Conservation (phyloP, 2,797 vertebrate genomes). For the Falco rusticolus region DNA sequence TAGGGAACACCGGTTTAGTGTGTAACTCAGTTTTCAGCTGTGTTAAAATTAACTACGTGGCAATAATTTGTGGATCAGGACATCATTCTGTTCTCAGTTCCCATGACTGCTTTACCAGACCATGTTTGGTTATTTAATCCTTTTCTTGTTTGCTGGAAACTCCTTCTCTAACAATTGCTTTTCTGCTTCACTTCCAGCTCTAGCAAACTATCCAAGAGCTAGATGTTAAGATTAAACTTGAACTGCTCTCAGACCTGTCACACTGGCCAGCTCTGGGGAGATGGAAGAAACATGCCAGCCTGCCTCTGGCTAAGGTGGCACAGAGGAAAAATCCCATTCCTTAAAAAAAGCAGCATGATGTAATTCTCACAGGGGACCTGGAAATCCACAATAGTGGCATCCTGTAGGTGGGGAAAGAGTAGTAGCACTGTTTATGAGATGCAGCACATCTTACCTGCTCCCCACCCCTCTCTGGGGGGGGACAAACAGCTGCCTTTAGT, state of each 20-base stretch:
- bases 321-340: not conserved
- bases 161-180: not conserved
- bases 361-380: not conserved
- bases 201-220: not conserved
- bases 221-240: not conserved
- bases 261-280: not conserved
- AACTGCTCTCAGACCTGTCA: not conserved
- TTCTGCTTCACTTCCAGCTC: constrained; percentile 1
- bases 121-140: not conserved
- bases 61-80: constrained; percentile 1
- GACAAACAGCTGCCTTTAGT: not conserved
- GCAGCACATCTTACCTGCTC: not conserved
- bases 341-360: not conserved
- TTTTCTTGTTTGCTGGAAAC: not conserved
- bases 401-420: not conserved
- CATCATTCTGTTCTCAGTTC: not conserved
- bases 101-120: not conserved
- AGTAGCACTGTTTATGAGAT: not conserved
- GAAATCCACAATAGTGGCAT: not conserved
- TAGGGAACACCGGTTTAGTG: not conserved
- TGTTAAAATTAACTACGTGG: not conserved
- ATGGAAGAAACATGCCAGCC: not conserved
- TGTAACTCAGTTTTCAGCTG: not conserved
- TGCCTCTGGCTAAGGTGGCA: not conserved
- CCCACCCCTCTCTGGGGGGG: accelerated